phyloP scores from a whole-genome alignment of 2,888 invertebrate genomes.

The Ormyrus pomaceus region DNA sequence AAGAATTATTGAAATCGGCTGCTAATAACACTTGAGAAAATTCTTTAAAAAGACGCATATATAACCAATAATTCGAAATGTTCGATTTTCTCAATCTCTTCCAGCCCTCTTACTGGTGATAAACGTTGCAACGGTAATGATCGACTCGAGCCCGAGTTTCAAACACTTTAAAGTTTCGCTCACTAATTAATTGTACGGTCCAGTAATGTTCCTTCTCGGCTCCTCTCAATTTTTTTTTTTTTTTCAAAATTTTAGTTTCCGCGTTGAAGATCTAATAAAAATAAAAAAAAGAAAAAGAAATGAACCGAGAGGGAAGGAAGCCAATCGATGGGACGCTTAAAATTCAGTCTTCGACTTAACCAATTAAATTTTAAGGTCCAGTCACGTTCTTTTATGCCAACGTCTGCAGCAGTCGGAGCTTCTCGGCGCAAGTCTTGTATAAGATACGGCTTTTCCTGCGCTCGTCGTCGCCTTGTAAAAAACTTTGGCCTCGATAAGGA shows the following conservation, averaged over 20 bases:
- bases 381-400: conserved; percentile 40
- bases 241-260: neutral
- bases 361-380: conserved; percentile 44
- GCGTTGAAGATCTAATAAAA: neutral
- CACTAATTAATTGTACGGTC: conserved; percentile 25
- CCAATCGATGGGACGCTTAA: conserved; percentile 17
- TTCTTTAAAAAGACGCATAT: too few relatives aligned
- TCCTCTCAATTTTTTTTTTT: neutral
- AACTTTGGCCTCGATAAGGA: conserved; percentile 23
- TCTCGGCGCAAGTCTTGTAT: conserved; percentile 3
- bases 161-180: conserved; percentile 13
- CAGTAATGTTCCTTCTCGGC: neutral
- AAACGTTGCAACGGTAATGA: conserved; percentile 2
- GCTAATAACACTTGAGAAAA: too few relatives aligned
- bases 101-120: neutral
- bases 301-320: neutral
- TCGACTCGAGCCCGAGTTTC: neutral
- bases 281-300: too few relatives aligned
- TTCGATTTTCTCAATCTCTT: neutral
- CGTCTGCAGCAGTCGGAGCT: conserved; percentile 11
- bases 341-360: conserved; percentile 32
- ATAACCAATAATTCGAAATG: neutral
- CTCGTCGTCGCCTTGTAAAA: neutral
- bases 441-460: conserved; percentile 1
- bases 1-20: too few relatives aligned